Percentiles rank a stretch among this genome's conserved stretches.
Conservation (phyloP, 1,140 invertebrate species). For the Helicoverpa zea region DNA sequence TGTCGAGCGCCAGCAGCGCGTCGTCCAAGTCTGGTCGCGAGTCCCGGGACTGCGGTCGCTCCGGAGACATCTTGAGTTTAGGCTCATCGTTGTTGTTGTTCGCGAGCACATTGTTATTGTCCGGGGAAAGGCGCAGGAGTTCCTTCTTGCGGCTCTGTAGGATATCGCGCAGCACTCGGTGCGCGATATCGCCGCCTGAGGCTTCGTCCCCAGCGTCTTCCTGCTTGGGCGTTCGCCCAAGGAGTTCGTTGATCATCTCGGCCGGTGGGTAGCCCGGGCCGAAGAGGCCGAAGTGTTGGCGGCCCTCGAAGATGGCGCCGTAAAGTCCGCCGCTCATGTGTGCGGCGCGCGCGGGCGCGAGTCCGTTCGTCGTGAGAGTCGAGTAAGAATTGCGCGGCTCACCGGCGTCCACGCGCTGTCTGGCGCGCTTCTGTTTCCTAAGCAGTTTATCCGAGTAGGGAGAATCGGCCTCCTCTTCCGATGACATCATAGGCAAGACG, state of each 20-base stretch:
- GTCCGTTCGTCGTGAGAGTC: slow-evolving; percentile 94
- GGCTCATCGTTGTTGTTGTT: slow-evolving; percentile 89
- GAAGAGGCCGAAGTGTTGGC: slow-evolving; percentile 92
- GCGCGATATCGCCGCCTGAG: slow-evolving; percentile 90
- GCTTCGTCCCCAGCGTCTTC: slow-evolving; percentile 88
- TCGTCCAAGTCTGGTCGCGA: slow-evolving; percentile 87
- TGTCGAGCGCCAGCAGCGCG: slow-evolving; percentile 88
- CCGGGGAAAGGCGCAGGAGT: slow-evolving; percentile 88
- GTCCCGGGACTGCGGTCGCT: slow-evolving; percentile 88
- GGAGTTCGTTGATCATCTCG: slow-evolving; percentile 94
- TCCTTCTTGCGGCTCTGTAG: slow-evolving; percentile 94
- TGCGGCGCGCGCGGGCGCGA: slow-evolving; percentile 92
- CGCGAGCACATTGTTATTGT: slow-evolving; percentile 86
- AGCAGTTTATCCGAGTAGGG: slow-evolving; percentile 96
- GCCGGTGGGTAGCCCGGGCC: slow-evolving; percentile 92
- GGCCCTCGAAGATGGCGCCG: slow-evolving; percentile 92
- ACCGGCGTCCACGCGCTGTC: slow-evolving; percentile 97
- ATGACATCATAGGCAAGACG: slow-evolving; percentile 96
- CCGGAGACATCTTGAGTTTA: slow-evolving; percentile 88
- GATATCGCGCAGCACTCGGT: slow-evolving; percentile 94
- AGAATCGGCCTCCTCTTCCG: slow-evolving; percentile 96
- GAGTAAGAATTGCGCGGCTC: slow-evolving; percentile 97
- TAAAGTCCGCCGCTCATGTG: slow-evolving; percentile 94
- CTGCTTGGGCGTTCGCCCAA: slow-evolving; percentile 92
- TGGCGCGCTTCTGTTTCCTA: slow-evolving; percentile 96